phyloP scores from a whole-genome alignment of 2,797 vertebrate genomes.

The Florisuga fusca region DNA sequence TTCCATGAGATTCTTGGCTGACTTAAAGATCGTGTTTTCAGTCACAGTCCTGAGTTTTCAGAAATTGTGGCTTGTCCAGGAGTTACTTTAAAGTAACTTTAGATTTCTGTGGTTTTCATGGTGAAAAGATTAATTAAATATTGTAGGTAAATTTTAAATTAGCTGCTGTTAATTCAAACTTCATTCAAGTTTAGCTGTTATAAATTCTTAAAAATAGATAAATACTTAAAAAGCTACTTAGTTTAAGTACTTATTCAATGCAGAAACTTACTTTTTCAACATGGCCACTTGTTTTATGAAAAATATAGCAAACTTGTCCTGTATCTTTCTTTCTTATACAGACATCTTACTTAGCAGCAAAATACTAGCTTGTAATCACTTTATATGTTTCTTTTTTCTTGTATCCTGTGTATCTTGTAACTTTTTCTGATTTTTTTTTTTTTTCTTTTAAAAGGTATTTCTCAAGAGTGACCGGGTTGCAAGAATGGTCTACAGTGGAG shows the following conservation, averaged over 20 bases:
- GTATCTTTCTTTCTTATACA: not conserved
- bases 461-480: constrained; percentile 89
- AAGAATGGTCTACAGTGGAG: constrained; percentile 90
- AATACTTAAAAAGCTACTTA: not conserved
- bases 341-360: not conserved
- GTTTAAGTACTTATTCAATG: not conserved
- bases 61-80: not conserved
- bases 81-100: not conserved
- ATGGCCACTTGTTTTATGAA: not conserved
- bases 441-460: constrained; percentile 81
- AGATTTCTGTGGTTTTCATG: not conserved
- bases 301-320: not conserved
- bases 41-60: not conserved
- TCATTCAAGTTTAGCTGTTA: not conserved
- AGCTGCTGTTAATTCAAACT: not conserved
- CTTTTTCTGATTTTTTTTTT: not conserved
- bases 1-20: not conserved
- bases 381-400: not conserved
- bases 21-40: not conserved
- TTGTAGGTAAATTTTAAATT: not conserved
- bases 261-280: not conserved
- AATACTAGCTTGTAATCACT: not conserved
- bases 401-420: too few species aligned
- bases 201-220: not conserved
- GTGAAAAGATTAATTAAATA: not conserved